phyloP scores from a whole-genome alignment of 2,113 vertebrate species.

The Neolamprologus brichardi region DNA sequence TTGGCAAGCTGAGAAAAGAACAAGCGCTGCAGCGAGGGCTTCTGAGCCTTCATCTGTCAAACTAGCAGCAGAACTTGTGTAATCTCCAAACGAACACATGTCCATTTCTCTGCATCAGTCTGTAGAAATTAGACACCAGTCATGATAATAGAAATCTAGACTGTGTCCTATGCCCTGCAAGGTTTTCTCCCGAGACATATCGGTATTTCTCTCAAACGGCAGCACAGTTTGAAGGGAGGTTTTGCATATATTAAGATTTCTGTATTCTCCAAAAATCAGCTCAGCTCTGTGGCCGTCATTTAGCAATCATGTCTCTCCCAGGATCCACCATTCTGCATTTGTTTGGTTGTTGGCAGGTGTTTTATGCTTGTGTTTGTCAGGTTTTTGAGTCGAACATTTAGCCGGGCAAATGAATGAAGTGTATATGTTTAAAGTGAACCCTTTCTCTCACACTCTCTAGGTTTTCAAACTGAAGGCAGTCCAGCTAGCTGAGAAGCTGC shows the following conservation, averaged over 20 bases:
- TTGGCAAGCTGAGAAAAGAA: conserved; percentile 15
- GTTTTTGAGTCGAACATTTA: background rate
- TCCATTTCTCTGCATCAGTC: background rate
- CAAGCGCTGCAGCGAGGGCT: background rate
- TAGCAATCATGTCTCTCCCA: background rate
- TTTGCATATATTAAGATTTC: background rate
- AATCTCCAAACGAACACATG: conserved; percentile 29
- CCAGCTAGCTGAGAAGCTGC: conserved; percentile 93
- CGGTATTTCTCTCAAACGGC: background rate
- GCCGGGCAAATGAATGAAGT: background rate
- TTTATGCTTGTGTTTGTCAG: background rate
- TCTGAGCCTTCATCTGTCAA: conserved; percentile 11
- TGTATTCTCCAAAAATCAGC: background rate
- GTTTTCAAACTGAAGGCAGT: conserved; percentile 96
- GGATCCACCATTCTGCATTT: background rate
- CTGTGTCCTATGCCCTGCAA: background rate
- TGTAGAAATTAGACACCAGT: conserved; percentile 1
- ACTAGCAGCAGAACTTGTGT: background rate
- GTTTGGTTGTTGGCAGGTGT: background rate
- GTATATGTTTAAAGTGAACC: background rate
- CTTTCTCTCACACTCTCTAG: conserved; percentile 53
- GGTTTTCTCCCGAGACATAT: background rate
- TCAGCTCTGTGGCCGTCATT: background rate
- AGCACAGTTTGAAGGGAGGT: background rate
- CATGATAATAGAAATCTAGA: background rate